phyloP scores from a whole-genome alignment of 1,140 invertebrate genomes.

The Zophobas atratus region DNA sequence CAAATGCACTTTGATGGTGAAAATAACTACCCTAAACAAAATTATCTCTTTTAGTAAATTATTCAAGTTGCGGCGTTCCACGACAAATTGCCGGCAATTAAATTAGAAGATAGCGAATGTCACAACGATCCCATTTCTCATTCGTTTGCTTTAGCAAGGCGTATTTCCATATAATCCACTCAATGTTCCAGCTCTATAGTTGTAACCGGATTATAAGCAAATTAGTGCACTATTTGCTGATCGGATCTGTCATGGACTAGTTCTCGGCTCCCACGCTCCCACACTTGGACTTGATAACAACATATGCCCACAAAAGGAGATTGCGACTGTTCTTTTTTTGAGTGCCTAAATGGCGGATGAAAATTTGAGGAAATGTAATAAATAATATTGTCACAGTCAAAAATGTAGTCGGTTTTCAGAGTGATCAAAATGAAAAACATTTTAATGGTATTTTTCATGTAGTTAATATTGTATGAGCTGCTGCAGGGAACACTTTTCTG shows the following conservation, averaged over 20 bases:
- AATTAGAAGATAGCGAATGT: constrained; percentile 26
- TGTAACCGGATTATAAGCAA: constrained; percentile 52
- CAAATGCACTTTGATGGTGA: background rate
- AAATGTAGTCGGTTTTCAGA: too few relatives aligned
- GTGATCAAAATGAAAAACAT: too few relatives aligned
- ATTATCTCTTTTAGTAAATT: constrained; percentile 13
- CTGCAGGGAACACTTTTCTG: too few relatives aligned
- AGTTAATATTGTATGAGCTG: too few relatives aligned
- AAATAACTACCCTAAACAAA: constrained; percentile 6
- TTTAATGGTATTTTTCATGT: too few relatives aligned
- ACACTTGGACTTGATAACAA: constrained; percentile 1
- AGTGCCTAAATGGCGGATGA: background rate
- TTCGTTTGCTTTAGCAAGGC: constrained; percentile 34
- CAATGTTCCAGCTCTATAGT: constrained; percentile 47
- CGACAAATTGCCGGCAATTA: constrained; percentile 35
- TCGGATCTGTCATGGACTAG: constrained; percentile 51
- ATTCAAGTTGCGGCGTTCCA: constrained; percentile 15
- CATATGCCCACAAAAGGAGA: background rate
- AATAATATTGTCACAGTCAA: too few relatives aligned
- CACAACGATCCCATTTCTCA: constrained; percentile 35
- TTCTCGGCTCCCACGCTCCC: constrained; percentile 50
- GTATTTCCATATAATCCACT: constrained; percentile 59
- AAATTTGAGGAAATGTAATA: background rate
- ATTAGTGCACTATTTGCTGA: constrained; percentile 57
- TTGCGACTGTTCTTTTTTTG: constrained; percentile 1